Base-by-base conservation (phyloP, 2,797 vertebrate genomes). In the Danio tinwini region DNA sequence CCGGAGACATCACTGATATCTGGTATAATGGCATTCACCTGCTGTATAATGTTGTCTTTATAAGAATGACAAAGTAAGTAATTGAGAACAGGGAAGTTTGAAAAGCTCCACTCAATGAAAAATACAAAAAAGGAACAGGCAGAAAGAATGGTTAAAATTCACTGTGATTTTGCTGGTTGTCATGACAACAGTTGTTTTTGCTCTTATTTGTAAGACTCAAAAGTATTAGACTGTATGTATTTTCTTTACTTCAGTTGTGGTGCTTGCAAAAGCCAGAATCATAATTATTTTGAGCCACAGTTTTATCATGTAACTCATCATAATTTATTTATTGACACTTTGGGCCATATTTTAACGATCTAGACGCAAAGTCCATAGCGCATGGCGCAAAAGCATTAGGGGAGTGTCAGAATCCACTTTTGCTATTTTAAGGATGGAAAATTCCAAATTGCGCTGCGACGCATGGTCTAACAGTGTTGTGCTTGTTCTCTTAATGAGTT, bases 11-110 rank as follows among this genome's bases (percentile, higher is more conserved):
- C 5, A 0, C 29, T 47, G 63, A 49, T 69, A 39, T 68, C n/a
- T 39, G 17, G 6, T 68, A 7, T 56, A 59, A 69, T 50, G 45
- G n/a, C 21, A 14, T 77, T 16, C 53, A 68, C 29, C 44, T 69
- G 64, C 21, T n/a, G 14, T 45, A 52, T 68, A 44, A n/a, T 58
- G 42, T 68, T 77, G 7, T 68, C 40, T 58, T 68, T 37, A 47
- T 49, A 45, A 58, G 42, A 49, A 39, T 37, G 53, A 37, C 40
- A 17, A 58, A 39, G 19, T 65, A 58, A 56, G 52, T 56, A 2
- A 21, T 56, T 42, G 39, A 56, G 69, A 71, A 12, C 17, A 6
- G 14, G 37, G 47, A 21, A 39, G 29, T 39, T 39, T n/a, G 21
- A 39, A 69, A n/a, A 50, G 21, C 47, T 68, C 14, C 5, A 69